These are phyloP conservation scores for Panulirus ornatus DNA, from an alignment of 1,140 invertebrate genomes.

Conservation along the genomic window DNA sequence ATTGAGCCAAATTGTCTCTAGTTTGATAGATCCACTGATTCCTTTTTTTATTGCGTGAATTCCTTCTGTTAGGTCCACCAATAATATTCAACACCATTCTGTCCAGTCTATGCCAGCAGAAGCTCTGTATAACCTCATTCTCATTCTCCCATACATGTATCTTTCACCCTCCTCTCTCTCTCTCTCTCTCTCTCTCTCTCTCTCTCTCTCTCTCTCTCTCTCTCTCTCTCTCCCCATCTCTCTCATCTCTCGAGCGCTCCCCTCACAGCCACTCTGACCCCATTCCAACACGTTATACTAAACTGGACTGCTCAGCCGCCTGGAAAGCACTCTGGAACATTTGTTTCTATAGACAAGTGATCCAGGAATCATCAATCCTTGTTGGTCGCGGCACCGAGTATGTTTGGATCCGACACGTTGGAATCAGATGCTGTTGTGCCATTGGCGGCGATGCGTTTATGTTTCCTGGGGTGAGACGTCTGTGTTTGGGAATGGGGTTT, in stretches of 20 bases:
- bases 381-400: constrained; percentile 43
- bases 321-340: constrained; percentile 62
- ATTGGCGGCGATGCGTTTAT: constrained; percentile 12
- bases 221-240: constrained; percentile 19
- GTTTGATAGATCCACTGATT: no score
- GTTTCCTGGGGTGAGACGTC: not conserved
- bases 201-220: constrained; percentile 29
- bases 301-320: constrained; percentile 4
- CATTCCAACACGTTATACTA: constrained; percentile 3
- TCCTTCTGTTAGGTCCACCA: no score
- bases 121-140: no score
- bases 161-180: not conserved
- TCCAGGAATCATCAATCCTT: constrained; percentile 65
- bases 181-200: constrained; percentile 9
- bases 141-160: no score
- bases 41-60: no score
- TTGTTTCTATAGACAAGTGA: constrained; percentile 66
- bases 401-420: constrained; percentile 47
- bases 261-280: not conserved
- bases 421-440: constrained; percentile 19
- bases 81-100: no score
- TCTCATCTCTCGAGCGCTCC: not conserved
- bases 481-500: not conserved
- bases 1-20: no score
- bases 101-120: no score